Conservation (phyloP, 2,113 vertebrate species). For the Clarias macrocephalus region DNA sequence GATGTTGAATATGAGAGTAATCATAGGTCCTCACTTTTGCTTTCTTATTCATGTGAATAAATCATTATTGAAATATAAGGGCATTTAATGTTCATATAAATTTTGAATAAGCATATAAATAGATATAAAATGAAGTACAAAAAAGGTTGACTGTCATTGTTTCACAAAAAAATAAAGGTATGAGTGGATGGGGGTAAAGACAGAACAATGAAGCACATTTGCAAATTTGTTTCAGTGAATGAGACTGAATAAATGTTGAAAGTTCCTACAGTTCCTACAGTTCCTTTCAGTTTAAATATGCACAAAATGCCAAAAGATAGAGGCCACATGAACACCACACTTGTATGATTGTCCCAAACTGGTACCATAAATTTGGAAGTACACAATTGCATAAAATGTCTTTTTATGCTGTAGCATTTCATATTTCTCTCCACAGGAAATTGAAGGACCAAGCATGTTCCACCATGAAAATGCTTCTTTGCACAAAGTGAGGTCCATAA, state of each 20-base stretch:
- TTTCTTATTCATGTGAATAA: not conserved
- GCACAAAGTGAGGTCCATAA: not conserved
- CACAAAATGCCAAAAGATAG: not conserved
- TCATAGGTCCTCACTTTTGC: not conserved
- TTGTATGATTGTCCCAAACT: not conserved
- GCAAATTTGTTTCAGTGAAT: not conserved
- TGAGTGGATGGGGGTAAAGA: not conserved
- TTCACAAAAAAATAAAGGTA: not conserved
- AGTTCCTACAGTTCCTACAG: not conserved
- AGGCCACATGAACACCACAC: not conserved
- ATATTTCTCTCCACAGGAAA: not conserved
- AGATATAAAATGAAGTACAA: not conserved
- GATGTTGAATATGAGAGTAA: conserved; percentile 5
- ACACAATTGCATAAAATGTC: not conserved
- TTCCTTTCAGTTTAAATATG: not conserved
- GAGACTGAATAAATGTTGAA: not conserved
- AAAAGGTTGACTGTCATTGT: not conserved
- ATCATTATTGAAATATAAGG: not conserved
- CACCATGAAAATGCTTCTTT: not conserved
- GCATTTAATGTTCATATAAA: not conserved
- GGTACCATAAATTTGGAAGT: not conserved
- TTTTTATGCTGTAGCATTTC: not conserved
- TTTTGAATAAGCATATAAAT: not conserved
- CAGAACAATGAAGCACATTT: not conserved
- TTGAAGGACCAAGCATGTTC: not conserved